Evolutionary conservation across 1,140 invertebrate species (phyloP), one percentile per base, ranked within the genome.

Genomic region (Diploscapter pachys): DNA sequence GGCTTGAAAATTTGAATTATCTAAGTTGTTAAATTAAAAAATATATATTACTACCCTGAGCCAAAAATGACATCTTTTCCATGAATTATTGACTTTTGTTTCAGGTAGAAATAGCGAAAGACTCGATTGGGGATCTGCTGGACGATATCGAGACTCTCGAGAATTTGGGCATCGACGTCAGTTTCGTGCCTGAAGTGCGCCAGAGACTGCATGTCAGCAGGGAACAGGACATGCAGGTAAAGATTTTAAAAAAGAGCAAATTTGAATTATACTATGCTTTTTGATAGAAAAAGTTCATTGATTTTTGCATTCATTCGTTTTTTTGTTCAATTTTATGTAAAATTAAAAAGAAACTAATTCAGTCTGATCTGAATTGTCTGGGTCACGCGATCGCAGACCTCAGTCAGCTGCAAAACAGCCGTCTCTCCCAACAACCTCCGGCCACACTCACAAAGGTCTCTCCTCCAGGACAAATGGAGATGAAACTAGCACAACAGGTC

Each of bases 121-220:
- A 77, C 78, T 48, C 77, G 59, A 65, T 66, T 73, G 81, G 88
- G 11, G 86, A 89, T 51, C 87, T 91, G 2, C 90, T 90, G 79
- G 89, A 93, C 63, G 92, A 94, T 83, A 87, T 94, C 2, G 90
- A 92, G 70, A 88, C 89, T 0, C 87, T 94, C 1, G 87, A 90
- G 49, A 91, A 93, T 62, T 79, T 94, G 66, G 93, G 93, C 56
- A 92, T 96, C 73, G 92, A 96, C 85, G 89, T 92, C 2, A 90
- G 90, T 52, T 95, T 95, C 86, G 87, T 95, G 31, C 89, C 91
- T 74, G 89, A 89, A 63, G 89, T 93, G 75, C 71, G 77, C 13
- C 55, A 65, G 11, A 48, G 54, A 13, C 56, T 74, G 4, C 52
- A 55, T 6, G 9, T 64, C 63, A 64, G 64, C n/a, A 64, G 56